These are phyloP conservation scores for Mamestra brassicae DNA, from an alignment of 2,888 invertebrate species.

Conservation along the genomic window DNA sequence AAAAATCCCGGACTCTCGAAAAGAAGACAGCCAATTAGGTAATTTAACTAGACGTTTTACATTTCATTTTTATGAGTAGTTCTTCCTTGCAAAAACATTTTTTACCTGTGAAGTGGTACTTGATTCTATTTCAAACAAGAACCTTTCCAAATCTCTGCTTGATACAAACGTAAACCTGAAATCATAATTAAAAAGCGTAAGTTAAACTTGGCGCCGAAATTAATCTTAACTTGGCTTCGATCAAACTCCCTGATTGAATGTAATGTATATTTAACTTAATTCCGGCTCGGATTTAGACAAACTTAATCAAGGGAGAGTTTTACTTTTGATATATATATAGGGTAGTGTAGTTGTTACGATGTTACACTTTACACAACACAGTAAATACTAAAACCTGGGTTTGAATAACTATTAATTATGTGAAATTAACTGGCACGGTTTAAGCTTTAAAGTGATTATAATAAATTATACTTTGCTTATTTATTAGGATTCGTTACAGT, in stretches of 20 bases:
- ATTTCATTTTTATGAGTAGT: too few species aligned
- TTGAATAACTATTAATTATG: neutral
- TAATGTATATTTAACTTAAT: conserved; percentile 59
- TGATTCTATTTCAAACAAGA: neutral
- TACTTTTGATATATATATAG: conserved; percentile 6
- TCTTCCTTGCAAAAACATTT: too few species aligned
- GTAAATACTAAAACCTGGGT: neutral
- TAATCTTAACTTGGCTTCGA: conserved; percentile 52
- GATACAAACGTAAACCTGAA: conserved; percentile 23
- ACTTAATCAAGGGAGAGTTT: conserved; percentile 50
- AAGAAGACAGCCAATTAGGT: too few species aligned
- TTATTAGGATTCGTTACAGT: too few species aligned
- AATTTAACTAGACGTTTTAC: too few species aligned
- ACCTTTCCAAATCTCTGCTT: neutral
- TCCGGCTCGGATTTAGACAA: conserved; percentile 31
- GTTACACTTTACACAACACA: conserved; percentile 15
- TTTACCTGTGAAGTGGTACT: too few species aligned
- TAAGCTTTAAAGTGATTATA: neutral
- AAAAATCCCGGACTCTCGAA: too few species aligned
- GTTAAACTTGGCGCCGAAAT: conserved; percentile 37
- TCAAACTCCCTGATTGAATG: conserved; percentile 55
- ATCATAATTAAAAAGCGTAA: conserved; percentile 44
- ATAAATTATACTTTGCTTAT: neutral
- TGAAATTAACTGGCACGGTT: neutral
- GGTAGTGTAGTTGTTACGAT: conserved; percentile 3